Base-by-base conservation (phyloP, 2,888 invertebrate genomes). In the Clistopyga incitator region DNA sequence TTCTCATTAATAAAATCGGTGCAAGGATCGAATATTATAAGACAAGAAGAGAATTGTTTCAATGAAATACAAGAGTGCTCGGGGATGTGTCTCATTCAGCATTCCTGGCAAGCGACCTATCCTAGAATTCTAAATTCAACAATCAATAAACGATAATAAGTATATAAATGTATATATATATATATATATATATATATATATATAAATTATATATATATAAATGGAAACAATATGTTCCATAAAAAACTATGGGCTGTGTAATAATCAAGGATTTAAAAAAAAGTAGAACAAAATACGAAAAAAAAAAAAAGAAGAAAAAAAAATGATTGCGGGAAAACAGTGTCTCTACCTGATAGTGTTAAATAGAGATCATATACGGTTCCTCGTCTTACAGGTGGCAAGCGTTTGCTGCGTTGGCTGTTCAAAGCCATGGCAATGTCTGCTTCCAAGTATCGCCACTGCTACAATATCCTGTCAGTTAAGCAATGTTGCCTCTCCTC, bases 281-380 rank as follows among this genome's bases (percentile, higher is more conserved):
- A 59, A 84, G 67, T 79, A 68, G 74, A 85, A 85, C 81, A 80
- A 78, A 84, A 75, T n/a, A n/a, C n/a, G n/a, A 78, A 67, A 47
- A 61, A 18, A 68, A 64, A 71, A 86, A 86, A 84, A 82, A 86
- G 74, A 85, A 85, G 81, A 80, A 78, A 84, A 75, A 87, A 87
- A 82, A 82, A 86, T 74, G 79, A 86, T 86, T 87, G 87, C 85
- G 83, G 88, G 89, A 84, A 88, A 91, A 89, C 65, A 20, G 79
- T 81, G 90, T 89, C 92, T 96, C 95, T 95, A 97, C 97, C 97
- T 97, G 97, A 97, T 94, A 97, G 97, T 94, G 97, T 97, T 94
- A 97, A 95, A 95, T 97, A 97, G 92, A 97, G 96, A 94, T 97
- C 97, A 94, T 96, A 95, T 94, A 95, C 95, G 94, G 96, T 96